Evolutionary conservation across 2,888 invertebrate genomes (phyloP).

Genomic region (Zaprionus bogoriensis): DNA sequence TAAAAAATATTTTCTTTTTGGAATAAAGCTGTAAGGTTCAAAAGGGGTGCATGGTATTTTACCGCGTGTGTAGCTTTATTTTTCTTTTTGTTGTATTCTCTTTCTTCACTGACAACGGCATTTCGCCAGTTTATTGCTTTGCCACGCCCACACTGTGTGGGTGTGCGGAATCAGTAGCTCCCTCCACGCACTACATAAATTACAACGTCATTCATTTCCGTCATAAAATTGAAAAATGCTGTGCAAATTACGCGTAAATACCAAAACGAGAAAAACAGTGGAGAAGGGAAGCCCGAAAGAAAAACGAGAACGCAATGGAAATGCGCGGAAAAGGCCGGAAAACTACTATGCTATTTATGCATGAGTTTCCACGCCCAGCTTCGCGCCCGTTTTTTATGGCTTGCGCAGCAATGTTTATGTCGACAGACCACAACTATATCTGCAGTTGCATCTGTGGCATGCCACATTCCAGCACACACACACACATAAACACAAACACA

Average conservation of each 20-base stretch:
- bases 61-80: too few species aligned
- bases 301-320: constrained; percentile 50
- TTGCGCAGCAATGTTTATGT: constrained; percentile 9
- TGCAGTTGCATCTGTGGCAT: constrained; percentile 26
- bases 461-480: constrained; percentile 15
- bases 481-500: background rate
- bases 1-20: too few species aligned
- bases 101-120: constrained; percentile 32
- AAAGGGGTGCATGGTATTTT: too few species aligned
- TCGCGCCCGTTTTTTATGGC: constrained; percentile 11
- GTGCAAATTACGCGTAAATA: constrained; percentile 75
- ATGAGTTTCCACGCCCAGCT: background rate
- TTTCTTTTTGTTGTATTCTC: too few species aligned
- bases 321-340: constrained; percentile 63
- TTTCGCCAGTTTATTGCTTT: constrained; percentile 41
- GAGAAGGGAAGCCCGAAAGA: background rate
- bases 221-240: constrained; percentile 78
- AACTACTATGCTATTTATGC: constrained; percentile 36
- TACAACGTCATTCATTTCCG: constrained; percentile 73
- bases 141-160: too few species aligned
- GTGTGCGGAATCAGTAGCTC: too few species aligned
- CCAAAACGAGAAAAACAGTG: constrained; percentile 25
- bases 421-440: constrained; percentile 12
- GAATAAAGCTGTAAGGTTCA: too few species aligned
- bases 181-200: constrained; percentile 57